These are phyloP conservation scores for Micrastur ruficollis DNA, from an alignment of 2,797 vertebrate species.

Conservation along the genomic window DNA sequence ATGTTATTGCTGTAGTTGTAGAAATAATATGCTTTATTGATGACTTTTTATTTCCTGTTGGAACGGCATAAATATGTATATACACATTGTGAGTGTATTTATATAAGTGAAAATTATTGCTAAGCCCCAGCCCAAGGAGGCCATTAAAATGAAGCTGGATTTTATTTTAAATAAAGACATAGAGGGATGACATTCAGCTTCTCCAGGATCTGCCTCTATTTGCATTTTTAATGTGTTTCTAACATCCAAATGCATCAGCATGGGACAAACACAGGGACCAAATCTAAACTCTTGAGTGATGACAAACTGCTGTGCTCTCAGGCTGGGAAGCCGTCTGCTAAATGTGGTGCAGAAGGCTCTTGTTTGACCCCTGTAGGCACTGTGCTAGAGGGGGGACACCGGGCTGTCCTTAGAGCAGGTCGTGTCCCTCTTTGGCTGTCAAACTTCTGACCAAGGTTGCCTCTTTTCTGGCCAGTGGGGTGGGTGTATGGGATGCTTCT, in stretches of 20 bases:
- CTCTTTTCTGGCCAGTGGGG: not conserved
- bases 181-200: not conserved
- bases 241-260: not conserved
- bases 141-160: not conserved
- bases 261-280: not conserved
- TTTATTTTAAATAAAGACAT: not conserved
- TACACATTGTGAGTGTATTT: not conserved
- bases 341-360: not conserved
- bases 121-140: not conserved
- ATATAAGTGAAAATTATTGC: not conserved
- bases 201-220: not conserved
- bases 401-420: not conserved
- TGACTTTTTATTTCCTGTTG: not conserved
- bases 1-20: not conserved
- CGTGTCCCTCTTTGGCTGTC: not conserved
- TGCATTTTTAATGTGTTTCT: not conserved
- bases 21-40: constrained; percentile 4
- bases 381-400: not conserved
- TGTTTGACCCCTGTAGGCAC: not conserved
- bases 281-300: not conserved
- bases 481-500: not conserved
- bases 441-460: too few species aligned
- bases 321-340: not conserved
- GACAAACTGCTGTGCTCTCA: not conserved
- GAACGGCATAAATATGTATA: not conserved